A percentile compares a stretch with the other conserved stretches of the same genome.
These are phyloP conservation scores for rabbit (Oryctolagus cuniculus) DNA, from an alignment of 2,113 vertebrate species.

Conservation along the genomic window mOryCun1.1 NC_091441.1:51632001-51632500, in stretches of 20 bases:
- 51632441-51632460: background rate
- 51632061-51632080: too few species aligned
- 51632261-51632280: conserved; percentile 1
- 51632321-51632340: conserved; percentile 18
- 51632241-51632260: background rate
- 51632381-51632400: conserved; percentile 1
- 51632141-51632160: background rate
- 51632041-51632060: too few species aligned
- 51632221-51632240: background rate
- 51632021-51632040: too few species aligned
- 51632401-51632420: background rate
- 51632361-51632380: conserved; percentile 6
- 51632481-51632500: background rate
- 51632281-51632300: background rate
- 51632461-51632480: background rate
- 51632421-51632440: background rate
- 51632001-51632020: too few species aligned
- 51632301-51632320: background rate
- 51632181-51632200: background rate
- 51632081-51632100: too few species aligned
- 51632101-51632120: too few species aligned
- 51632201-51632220: conserved; percentile 60
- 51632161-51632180: background rate
- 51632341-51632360: background rate
- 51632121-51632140: background rate